A percentile compares a stretch with the other conserved stretches of the same genome.
These are phyloP conservation scores for Andrena hattorfiana DNA, from an alignment of 2,888 invertebrate genomes.

Conservation along the genomic window DNA sequence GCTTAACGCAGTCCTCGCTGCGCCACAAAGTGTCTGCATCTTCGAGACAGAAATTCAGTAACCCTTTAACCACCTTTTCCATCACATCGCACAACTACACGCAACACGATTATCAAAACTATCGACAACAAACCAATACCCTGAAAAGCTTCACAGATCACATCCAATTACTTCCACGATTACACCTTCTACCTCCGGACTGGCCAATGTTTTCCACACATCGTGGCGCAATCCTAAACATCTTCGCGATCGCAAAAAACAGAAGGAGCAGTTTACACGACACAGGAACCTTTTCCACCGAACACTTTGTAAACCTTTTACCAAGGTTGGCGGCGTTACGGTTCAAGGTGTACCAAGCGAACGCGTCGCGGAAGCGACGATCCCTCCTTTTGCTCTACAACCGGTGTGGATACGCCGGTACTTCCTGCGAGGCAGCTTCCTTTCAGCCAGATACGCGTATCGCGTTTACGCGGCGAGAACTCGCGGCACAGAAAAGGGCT, in stretches of 20 bases:
- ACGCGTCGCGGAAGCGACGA: slow-evolving; percentile 18
- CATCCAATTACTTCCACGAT: no score
- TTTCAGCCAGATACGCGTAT: slow-evolving; percentile 59
- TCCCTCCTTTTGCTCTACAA: slow-evolving; percentile 55
- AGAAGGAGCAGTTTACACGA: background rate
- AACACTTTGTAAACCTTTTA: slow-evolving; percentile 4
- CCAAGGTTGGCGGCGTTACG: background rate
- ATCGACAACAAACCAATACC: no score
- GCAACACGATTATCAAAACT: background rate
- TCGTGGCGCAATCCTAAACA: no score
- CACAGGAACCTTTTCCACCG: background rate
- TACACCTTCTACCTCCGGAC: no score
- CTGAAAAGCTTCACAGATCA: no score
- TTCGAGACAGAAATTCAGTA: background rate
- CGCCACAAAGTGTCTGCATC: background rate
- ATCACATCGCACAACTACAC: background rate
- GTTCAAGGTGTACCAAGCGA: background rate
- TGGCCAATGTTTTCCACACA: no score
- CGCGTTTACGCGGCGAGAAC: slow-evolving; percentile 61
- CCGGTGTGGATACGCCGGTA: slow-evolving; percentile 53
- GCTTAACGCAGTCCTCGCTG: background rate
- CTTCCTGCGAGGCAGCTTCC: slow-evolving; percentile 64
- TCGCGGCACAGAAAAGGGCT: slow-evolving; percentile 63
- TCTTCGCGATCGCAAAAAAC: no score
- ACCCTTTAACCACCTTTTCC: no score